Conservation (phyloP, 2,797 vertebrate species). For the Clarias fuscus region DNA sequence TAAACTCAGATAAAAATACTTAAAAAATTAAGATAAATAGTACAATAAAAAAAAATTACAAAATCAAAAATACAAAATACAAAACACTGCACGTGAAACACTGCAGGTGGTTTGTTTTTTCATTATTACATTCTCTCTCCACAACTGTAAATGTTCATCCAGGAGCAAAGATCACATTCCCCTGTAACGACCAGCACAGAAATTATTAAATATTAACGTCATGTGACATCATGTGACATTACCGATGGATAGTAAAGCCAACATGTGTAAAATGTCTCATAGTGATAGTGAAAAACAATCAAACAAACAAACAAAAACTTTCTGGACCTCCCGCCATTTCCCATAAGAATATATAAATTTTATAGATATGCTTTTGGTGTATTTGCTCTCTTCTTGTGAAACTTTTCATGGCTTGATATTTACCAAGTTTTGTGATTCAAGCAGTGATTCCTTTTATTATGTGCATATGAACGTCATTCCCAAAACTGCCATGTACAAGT, state of each 20-base stretch:
- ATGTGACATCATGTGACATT: slow-evolving; percentile 32
- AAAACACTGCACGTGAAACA: background rate
- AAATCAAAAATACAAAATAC: background rate
- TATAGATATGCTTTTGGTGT: slow-evolving; percentile 43
- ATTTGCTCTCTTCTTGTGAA: slow-evolving; percentile 47
- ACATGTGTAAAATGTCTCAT: slow-evolving; percentile 14
- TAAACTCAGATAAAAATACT: background rate
- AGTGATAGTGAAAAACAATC: slow-evolving; percentile 10
- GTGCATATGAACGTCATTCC: slow-evolving; percentile 28
- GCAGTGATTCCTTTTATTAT: slow-evolving; percentile 47
- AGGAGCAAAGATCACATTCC: background rate
- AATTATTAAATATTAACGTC: slow-evolving; percentile 4
- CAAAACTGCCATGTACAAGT: slow-evolving; percentile 40
- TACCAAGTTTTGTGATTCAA: slow-evolving; percentile 45
- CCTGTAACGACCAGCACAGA: background rate
- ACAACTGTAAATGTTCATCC: slow-evolving; percentile 23
- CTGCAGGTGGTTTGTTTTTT: background rate
- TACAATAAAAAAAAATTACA: background rate
- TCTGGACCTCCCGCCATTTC: background rate
- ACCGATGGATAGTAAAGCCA: slow-evolving; percentile 1
- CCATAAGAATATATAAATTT: slow-evolving; percentile 27
- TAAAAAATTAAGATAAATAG: background rate
- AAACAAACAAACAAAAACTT: background rate
- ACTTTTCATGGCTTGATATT: slow-evolving; percentile 48
- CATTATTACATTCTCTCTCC: background rate